Evolutionary conservation across 1,140 invertebrate genomes (phyloP).

Genomic region (Drosophila elegans): DNA sequence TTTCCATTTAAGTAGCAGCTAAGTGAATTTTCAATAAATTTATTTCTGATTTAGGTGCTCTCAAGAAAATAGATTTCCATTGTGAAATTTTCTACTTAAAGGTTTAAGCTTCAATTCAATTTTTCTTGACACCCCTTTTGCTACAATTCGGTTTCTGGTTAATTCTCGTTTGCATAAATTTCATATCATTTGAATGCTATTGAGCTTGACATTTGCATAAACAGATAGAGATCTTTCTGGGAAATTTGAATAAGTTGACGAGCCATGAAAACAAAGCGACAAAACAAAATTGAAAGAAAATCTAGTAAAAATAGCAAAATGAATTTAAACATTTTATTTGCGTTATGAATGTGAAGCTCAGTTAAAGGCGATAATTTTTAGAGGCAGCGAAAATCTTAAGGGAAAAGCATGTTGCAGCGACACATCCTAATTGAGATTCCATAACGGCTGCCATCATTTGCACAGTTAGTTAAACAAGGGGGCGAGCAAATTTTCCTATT

Average conservation of each 20-base stretch:
- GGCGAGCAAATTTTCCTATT: constrained; percentile 58
- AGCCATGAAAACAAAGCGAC: constrained; percentile 14
- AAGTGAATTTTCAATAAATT: background rate
- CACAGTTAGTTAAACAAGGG: constrained; percentile 76
- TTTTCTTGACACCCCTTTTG: constrained; percentile 7
- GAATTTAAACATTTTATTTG: background rate
- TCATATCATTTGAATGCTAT: constrained; percentile 8
- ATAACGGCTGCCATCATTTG: constrained; percentile 58
- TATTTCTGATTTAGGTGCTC: constrained; percentile 1
- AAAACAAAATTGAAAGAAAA: constrained; percentile 8
- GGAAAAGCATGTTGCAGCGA: constrained; percentile 21
- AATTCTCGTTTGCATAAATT: constrained; percentile 20
- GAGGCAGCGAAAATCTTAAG: background rate
- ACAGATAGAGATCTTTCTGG: constrained; percentile 4
- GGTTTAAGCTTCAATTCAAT: background rate
- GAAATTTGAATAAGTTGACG: constrained; percentile 38
- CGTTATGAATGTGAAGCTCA: constrained; percentile 24
- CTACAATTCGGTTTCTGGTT: constrained; percentile 3
- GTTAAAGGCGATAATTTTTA: constrained; percentile 25
- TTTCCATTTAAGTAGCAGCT: background rate
- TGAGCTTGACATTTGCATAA: constrained; percentile 45
- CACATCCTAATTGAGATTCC: constrained; percentile 74
- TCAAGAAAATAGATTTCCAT: background rate
- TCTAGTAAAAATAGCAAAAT: background rate
- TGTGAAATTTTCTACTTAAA: constrained; percentile 5